Evolutionary conservation across 2,797 vertebrate genomes (phyloP).

Genomic region (Crenichthys baileyi): DNA sequence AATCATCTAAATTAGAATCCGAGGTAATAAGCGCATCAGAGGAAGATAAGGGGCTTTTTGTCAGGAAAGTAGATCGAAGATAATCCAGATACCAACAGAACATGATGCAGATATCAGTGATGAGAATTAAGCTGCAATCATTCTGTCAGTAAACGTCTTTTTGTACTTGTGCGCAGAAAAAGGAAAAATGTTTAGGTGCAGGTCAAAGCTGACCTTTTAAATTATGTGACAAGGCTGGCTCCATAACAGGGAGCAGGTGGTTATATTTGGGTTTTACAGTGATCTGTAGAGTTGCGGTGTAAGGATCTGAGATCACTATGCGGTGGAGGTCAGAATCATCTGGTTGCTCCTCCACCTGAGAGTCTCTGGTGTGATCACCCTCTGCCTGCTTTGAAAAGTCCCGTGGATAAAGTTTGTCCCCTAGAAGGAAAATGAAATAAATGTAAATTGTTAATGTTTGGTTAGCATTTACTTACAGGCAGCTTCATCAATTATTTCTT

Average conservation of each 20-base stretch:
- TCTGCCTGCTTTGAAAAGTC: slow-evolving; percentile 17
- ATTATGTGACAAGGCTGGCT: not conserved
- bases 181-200: not conserved
- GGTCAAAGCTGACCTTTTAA: slow-evolving; percentile 58
- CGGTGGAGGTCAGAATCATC: slow-evolving; percentile 61
- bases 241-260: slow-evolving; percentile 65
- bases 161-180: not conserved
- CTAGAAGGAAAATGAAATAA: slow-evolving; percentile 35
- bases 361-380: slow-evolving; percentile 1
- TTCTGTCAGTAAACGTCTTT: not conserved
- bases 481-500: not conserved
- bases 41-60: not conserved
- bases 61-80: not conserved
- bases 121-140: not conserved
- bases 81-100: not conserved
- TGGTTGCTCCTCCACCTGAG: slow-evolving; percentile 21
- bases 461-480: no score
- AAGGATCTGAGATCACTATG: slow-evolving; percentile 40
- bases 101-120: not conserved
- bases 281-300: slow-evolving; percentile 49
- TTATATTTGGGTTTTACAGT: slow-evolving; percentile 73
- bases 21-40: not conserved
- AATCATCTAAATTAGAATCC: no score
- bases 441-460: not conserved
- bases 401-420: slow-evolving; percentile 66